phyloP scores from a whole-genome alignment of 1,140 invertebrate species.

The Drosophila subpulchrella region DNA sequence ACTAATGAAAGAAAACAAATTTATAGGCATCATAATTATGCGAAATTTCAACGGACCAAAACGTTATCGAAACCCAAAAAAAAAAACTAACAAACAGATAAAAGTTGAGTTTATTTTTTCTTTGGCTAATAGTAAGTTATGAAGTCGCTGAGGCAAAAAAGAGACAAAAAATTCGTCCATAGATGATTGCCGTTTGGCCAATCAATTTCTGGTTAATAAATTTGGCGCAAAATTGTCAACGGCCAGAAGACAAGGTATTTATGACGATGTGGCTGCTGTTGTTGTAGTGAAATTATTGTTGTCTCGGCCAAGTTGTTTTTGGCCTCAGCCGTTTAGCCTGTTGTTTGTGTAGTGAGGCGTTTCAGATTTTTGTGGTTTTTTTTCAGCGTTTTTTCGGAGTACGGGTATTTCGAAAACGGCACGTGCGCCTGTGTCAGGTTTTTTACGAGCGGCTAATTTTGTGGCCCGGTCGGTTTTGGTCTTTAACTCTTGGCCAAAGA shows the following conservation, averaged over 20 bases:
- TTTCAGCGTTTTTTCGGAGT: constrained; percentile 59
- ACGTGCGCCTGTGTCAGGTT: constrained; percentile 81
- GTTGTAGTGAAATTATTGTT: constrained; percentile 78
- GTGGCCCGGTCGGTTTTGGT: constrained; percentile 47
- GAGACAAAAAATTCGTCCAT: constrained; percentile 43
- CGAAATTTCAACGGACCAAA: constrained; percentile 72
- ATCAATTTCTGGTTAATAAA: constrained; percentile 83
- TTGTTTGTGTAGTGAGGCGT: constrained; percentile 49
- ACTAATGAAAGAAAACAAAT: constrained; percentile 83
- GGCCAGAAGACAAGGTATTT: constrained; percentile 74
- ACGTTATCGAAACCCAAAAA: constrained; percentile 65
- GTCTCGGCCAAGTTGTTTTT: constrained; percentile 59
- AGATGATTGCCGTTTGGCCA: constrained; percentile 77
- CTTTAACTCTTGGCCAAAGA: constrained; percentile 38
- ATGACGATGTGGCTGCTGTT: constrained; percentile 59
- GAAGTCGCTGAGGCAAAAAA: constrained; percentile 44
- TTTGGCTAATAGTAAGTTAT: constrained; percentile 78
- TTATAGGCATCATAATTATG: constrained; percentile 83
- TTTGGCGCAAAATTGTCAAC: constrained; percentile 67
- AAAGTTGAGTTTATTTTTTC: constrained; percentile 49
- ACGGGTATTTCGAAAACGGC: constrained; percentile 76
- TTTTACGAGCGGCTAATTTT: constrained; percentile 80
- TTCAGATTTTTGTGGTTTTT: constrained; percentile 48
- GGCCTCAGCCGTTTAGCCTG: constrained; percentile 25
- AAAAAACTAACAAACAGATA: constrained; percentile 28